Percentiles rank a stretch among this genome's conserved stretches.
Conservation (phyloP, 1,140 invertebrate genomes). For the Microplitis mediator region DNA sequence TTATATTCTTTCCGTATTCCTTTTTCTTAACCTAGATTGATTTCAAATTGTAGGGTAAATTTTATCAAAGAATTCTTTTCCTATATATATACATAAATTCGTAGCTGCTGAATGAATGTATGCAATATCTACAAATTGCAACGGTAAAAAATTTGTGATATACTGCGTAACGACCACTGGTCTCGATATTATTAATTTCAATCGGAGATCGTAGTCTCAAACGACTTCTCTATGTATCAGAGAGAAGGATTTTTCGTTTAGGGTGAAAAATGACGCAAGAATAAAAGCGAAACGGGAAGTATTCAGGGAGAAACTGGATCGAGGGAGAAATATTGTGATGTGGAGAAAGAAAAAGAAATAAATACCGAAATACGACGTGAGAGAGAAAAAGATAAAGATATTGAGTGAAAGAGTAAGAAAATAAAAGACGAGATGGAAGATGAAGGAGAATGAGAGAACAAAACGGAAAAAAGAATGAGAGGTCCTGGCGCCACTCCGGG, state of each 20-base stretch:
- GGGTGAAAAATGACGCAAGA: background rate
- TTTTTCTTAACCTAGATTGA: too few relatives aligned
- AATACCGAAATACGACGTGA: conserved; percentile 4
- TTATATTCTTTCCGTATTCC: too few relatives aligned
- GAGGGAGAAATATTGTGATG: conserved; percentile 27
- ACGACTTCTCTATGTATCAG: conserved; percentile 3
- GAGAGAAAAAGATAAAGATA: conserved; percentile 15
- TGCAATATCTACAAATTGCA: background rate
- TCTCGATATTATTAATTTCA: conserved; percentile 56
- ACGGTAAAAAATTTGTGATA: background rate
- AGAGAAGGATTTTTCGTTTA: background rate
- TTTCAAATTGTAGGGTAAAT: too few relatives aligned
- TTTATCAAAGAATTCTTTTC: too few relatives aligned
- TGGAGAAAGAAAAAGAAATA: background rate
- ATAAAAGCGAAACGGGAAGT: background rate
- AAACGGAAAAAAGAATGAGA: conserved; percentile 44
- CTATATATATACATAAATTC: too few relatives aligned
- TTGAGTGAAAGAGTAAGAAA: conserved; percentile 24
- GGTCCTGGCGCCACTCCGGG: conserved; percentile 57
- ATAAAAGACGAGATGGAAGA: conserved; percentile 31
- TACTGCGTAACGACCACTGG: conserved; percentile 23
- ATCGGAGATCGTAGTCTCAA: conserved; percentile 30
- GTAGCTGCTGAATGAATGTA: conserved; percentile 3
- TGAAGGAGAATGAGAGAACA: conserved; percentile 13
- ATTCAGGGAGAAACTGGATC: conserved; percentile 48